These are phyloP conservation scores for Limnodromus scolopaceus DNA, from an alignment of 2,797 vertebrate species.

Conservation along the genomic window DNA sequence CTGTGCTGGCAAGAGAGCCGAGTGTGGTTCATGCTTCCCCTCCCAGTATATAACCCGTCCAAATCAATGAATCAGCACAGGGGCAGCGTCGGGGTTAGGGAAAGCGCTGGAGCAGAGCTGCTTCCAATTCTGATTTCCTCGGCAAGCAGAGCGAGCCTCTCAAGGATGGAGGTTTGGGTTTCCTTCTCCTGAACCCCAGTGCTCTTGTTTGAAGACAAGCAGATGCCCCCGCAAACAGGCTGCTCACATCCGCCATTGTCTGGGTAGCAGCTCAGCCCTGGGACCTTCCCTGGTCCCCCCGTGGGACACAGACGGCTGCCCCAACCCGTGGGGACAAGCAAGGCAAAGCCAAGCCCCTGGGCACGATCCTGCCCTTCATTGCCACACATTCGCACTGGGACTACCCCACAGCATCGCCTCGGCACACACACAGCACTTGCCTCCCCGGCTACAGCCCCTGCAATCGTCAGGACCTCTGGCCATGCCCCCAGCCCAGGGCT, in stretches of 20 bases:
- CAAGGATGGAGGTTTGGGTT: background rate
- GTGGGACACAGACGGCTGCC: background rate
- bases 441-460: rapidly evolving
- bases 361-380: background rate
- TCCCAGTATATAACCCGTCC: conserved; percentile 74
- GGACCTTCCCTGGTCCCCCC: background rate
- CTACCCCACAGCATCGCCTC: rapidly evolving
- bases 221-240: rapidly evolving
- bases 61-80: conserved; percentile 76
- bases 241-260: background rate
- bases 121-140: conserved; percentile 19
- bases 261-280: rapidly evolving
- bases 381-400: rapidly evolving
- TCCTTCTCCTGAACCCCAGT: background rate
- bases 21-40: conserved; percentile 50
- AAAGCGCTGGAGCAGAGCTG: background rate
- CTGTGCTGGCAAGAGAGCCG: conserved; percentile 70
- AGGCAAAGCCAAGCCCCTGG: background rate
- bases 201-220: background rate
- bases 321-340: rapidly evolving
- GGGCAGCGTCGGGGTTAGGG: conserved; percentile 59
- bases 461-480: rapidly evolving
- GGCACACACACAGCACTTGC: rapidly evolving
- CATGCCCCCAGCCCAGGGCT: background rate
- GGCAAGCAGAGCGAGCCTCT: background rate